Evolutionary conservation across 2,113 vertebrate species (phyloP).

Genomic region (Erythrocercus mccallii): DNA sequence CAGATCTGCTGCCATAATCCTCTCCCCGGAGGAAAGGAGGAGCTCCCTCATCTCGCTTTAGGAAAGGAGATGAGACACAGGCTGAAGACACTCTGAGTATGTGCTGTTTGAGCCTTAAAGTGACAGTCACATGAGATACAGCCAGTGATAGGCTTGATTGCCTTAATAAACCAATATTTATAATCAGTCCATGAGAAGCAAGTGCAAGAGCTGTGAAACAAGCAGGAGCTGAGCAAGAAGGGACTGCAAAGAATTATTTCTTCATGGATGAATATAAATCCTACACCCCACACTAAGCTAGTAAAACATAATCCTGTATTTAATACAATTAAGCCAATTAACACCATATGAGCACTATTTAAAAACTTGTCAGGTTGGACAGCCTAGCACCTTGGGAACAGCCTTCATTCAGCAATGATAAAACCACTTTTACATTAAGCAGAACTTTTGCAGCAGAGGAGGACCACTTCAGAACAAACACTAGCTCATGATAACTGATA

Average conservation of each 20-base stretch:
- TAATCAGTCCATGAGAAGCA: neutral
- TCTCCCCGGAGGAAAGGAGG: neutral
- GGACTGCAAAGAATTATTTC: neutral
- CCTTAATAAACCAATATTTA: neutral
- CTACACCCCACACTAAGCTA: neutral
- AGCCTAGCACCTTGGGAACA: neutral
- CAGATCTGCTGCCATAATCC: neutral
- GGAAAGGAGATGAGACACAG: neutral
- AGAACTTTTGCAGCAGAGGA: neutral
- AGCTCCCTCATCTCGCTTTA: neutral
- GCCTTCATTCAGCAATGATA: neutral
- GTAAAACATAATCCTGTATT: neutral
- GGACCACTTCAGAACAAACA: neutral
- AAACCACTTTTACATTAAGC: neutral
- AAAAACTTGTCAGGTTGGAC: neutral
- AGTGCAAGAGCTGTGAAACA: neutral
- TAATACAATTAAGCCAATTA: conserved; percentile 26
- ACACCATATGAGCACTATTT: neutral
- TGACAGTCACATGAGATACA: neutral
- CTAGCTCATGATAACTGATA: neutral
- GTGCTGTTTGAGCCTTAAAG: neutral
- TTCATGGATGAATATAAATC: neutral
- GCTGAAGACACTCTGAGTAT: neutral
- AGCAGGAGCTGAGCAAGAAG: neutral
- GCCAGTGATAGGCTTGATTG: neutral